A percentile compares a stretch with the other conserved stretches of the same genome.
These are phyloP conservation scores for Eclectus roratus DNA, from an alignment of 2,113 vertebrate species.

Conservation along the genomic window DNA sequence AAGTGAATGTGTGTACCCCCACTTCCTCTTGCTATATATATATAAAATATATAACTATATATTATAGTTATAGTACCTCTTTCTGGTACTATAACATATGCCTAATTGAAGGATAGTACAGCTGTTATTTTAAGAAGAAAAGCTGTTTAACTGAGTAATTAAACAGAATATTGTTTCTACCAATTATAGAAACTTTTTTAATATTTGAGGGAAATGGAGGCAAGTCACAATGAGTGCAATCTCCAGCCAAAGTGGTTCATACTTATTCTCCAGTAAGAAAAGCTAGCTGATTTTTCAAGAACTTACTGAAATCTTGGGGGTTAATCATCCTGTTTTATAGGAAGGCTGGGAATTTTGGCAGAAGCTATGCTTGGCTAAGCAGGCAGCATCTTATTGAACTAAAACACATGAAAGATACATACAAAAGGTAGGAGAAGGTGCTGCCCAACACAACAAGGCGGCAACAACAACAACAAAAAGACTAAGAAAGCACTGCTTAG, in stretches of 20 bases:
- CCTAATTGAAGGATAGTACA: slow-evolving; percentile 9
- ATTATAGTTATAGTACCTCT: background rate
- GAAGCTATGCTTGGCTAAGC: background rate
- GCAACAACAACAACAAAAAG: background rate
- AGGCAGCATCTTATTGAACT: background rate
- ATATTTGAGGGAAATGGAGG: slow-evolving; percentile 17
- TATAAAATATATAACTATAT: too few relatives aligned
- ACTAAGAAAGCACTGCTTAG: background rate
- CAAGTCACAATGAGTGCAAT: background rate
- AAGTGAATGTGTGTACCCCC: background rate
- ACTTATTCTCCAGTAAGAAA: background rate
- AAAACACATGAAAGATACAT: background rate
- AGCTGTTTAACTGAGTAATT: slow-evolving; percentile 48
- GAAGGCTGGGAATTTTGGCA: background rate
- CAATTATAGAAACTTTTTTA: slow-evolving; percentile 27
- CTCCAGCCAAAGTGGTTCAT: background rate
- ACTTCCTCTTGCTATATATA: background rate
- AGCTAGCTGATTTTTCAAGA: background rate
- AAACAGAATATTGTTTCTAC: slow-evolving; percentile 42
- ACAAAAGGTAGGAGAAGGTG: background rate
- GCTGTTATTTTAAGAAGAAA: slow-evolving; percentile 49
- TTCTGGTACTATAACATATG: slow-evolving; percentile 20
- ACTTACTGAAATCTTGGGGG: background rate
- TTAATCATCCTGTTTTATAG: background rate
- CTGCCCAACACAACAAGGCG: background rate